Conservation (phyloP, 1,140 invertebrate species). For the Meteorus sp. region DNA sequence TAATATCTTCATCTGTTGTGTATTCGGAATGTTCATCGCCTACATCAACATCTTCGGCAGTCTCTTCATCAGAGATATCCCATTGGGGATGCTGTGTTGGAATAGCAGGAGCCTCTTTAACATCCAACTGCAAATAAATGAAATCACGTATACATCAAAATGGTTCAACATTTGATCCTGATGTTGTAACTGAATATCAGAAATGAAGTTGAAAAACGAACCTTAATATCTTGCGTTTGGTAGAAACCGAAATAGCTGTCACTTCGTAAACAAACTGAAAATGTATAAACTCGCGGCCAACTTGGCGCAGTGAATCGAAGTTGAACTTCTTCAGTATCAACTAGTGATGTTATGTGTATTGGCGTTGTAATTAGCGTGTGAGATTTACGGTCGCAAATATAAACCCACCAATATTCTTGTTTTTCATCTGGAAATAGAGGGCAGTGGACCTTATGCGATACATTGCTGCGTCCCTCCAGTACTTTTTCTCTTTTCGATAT, state of each 20-base stretch:
- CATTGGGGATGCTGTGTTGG: constrained; percentile 93
- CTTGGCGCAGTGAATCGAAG: constrained; percentile 90
- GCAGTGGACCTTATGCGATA: constrained; percentile 94
- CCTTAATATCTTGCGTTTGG: constrained; percentile 88
- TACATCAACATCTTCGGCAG: constrained; percentile 75
- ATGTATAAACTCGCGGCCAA: constrained; percentile 90
- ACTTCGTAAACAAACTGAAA: constrained; percentile 85
- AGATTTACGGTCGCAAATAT: constrained; percentile 93
- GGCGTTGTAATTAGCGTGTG: constrained; percentile 87
- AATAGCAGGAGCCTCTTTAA: constrained; percentile 90
- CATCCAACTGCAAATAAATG: constrained; percentile 73
- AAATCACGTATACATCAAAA: constrained; percentile 14
- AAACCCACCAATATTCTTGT: constrained; percentile 99
- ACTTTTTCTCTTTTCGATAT: constrained; percentile 81
- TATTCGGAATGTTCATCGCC: constrained; percentile 70
- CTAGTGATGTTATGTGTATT: constrained; percentile 84
- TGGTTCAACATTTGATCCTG: not conserved
- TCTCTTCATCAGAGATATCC: constrained; percentile 93
- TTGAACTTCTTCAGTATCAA: constrained; percentile 83
- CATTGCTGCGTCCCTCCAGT: constrained; percentile 90
- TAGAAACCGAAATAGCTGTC: constrained; percentile 96
- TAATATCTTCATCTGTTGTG: constrained; percentile 72
- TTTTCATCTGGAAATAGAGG: constrained; percentile 94
- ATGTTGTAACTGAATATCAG: constrained; percentile 9
- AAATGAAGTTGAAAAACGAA: constrained; percentile 44